Evolutionary conservation across 2,888 invertebrate species (phyloP).

Genomic region (Drosophila heteroneura): DNA sequence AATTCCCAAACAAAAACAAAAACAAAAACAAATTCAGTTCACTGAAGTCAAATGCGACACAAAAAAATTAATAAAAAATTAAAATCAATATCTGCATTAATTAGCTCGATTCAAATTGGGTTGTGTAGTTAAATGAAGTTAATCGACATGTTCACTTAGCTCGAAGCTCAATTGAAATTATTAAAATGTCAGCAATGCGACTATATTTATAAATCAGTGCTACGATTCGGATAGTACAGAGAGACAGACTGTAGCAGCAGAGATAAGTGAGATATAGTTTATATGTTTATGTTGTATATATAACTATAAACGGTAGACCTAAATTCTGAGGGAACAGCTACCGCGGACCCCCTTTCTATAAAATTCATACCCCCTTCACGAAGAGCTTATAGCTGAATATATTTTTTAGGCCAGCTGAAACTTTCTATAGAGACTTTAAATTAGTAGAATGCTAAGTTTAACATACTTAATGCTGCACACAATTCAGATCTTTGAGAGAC

Average conservation of each 20-base stretch:
- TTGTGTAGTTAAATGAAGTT: background rate
- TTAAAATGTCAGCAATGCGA: background rate
- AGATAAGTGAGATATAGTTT: background rate
- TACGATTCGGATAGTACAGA: background rate
- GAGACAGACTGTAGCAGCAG: background rate
- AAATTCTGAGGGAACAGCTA: background rate
- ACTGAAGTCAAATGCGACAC: conserved; percentile 22
- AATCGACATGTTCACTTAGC: background rate
- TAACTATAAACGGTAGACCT: background rate
- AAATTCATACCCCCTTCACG: too few species aligned
- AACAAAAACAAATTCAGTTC: conserved; percentile 17
- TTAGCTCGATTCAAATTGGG: background rate
- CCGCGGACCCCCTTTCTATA: too few species aligned
- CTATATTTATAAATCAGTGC: background rate
- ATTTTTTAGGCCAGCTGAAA: background rate
- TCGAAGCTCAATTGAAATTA: background rate
- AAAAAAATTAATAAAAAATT: background rate
- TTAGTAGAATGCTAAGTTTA: background rate
- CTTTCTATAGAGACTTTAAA: background rate
- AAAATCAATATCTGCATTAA: background rate
- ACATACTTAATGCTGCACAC: background rate
- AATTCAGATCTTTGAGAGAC: background rate
- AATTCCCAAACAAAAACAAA: conserved; percentile 18
- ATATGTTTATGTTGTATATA: background rate
- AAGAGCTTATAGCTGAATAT: background rate